A percentile compares a stretch with the other conserved stretches of the same genome.
These are phyloP conservation scores for Megaceryle torquata DNA, from an alignment of 2,113 vertebrate species.

Conservation along the genomic window DNA sequence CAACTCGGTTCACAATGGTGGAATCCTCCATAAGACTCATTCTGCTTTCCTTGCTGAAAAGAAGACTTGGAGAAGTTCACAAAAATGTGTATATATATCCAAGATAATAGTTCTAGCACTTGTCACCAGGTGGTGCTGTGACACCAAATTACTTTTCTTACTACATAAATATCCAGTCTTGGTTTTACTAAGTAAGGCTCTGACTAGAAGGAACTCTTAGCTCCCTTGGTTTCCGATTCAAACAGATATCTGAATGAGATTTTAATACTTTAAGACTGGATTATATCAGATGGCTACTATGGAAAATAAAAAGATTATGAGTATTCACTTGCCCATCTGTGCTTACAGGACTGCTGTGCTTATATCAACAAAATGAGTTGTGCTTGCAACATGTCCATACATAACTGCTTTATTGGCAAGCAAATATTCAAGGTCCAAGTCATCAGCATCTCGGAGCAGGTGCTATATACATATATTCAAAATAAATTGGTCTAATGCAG, in stretches of 20 bases:
- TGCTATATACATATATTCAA: neutral
- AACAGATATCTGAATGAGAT: neutral
- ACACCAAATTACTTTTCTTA: neutral
- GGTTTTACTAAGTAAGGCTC: neutral
- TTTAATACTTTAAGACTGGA: neutral
- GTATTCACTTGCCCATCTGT: neutral
- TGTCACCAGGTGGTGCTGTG: neutral
- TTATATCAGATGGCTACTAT: neutral
- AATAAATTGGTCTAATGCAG: neutral
- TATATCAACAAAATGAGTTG: neutral
- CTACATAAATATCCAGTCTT: fast-evolving
- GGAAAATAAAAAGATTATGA: neutral
- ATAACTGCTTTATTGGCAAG: neutral
- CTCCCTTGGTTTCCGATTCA: neutral
- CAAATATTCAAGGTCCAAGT: neutral
- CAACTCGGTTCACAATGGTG: neutral
- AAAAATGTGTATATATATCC: neutral
- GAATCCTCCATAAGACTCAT: neutral
- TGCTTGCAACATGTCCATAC: neutral
- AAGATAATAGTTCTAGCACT: neutral
- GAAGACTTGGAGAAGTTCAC: neutral
- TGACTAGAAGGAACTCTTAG: neutral
- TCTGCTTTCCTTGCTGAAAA: neutral
- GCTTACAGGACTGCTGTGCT: neutral
- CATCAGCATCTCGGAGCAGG: neutral